Conservation (phyloP, 2,888 invertebrate genomes). For the Hedya salicella region DNA sequence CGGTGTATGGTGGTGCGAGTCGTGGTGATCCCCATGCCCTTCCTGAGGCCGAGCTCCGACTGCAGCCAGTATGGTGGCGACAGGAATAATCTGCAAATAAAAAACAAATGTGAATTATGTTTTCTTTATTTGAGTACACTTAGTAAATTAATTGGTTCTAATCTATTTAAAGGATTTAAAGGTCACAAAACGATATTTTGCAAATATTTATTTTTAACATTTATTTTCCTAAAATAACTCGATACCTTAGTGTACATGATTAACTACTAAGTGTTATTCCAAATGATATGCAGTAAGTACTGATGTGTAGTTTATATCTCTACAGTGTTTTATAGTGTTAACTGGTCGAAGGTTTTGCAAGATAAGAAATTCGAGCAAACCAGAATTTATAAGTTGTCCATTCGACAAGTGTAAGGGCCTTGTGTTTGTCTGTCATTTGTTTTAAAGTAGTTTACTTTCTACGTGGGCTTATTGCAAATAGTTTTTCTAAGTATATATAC, state of each 20-base stretch:
- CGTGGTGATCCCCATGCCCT: slow-evolving; percentile 43
- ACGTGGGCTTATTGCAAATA: not conserved
- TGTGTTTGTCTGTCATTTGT: not conserved
- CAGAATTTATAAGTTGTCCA: slow-evolving; percentile 18
- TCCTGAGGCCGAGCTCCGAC: slow-evolving; percentile 43
- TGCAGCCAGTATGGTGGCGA: slow-evolving; percentile 45
- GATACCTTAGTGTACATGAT: slow-evolving; percentile 29
- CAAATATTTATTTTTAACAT: too few relatives aligned
- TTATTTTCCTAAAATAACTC: too few relatives aligned
- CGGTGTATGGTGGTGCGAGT: slow-evolving; percentile 45
- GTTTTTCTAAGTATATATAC: not conserved
- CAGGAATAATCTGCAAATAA: slow-evolving; percentile 32
- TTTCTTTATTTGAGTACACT: too few relatives aligned
- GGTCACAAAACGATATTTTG: too few relatives aligned
- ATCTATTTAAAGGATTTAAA: too few relatives aligned
- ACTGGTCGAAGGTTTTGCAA: slow-evolving; percentile 12
- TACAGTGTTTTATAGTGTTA: slow-evolving; percentile 24
- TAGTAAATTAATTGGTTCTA: too few relatives aligned
- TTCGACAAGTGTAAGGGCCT: slow-evolving; percentile 16
- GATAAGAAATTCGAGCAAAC: slow-evolving; percentile 2
- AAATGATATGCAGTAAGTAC: not conserved
- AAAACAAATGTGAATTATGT: not conserved
- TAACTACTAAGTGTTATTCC: slow-evolving; percentile 3
- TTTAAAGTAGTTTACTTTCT: not conserved
- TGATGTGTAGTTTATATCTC: slow-evolving; percentile 7